Percentiles rank a stretch among this genome's conserved stretches.
Evolutionary conservation across 2,888 invertebrate genomes (phyloP).

Genomic region (Lepetodrilus schrolli): DNA sequence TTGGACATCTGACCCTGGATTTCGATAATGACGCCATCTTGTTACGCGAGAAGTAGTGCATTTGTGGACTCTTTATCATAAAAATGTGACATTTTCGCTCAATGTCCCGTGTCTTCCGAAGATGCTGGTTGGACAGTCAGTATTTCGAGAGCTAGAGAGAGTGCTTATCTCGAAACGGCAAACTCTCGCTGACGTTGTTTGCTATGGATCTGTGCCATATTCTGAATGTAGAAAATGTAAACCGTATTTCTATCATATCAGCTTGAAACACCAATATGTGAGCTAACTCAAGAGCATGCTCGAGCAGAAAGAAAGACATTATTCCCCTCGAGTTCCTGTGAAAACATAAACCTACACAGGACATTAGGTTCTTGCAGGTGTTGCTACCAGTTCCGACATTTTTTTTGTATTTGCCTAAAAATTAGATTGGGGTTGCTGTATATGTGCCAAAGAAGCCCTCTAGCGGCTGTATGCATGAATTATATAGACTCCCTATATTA

Average conservation of each 20-base stretch:
- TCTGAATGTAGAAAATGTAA: background rate
- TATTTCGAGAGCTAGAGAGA: conserved; percentile 11
- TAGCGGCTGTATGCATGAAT: conserved; percentile 5
- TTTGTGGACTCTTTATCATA: conserved; percentile 18
- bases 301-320: no score
- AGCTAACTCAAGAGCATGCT: background rate
- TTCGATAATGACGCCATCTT: background rate
- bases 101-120: conserved; percentile 7
- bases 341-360: background rate
- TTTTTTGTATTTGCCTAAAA: background rate
- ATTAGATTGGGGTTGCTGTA: conserved; percentile 9
- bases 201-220: conserved; percentile 7
- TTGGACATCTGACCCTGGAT: background rate
- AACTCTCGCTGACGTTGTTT: background rate
- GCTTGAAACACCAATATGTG: background rate
- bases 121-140: background rate
- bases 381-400: background rate
- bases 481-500: conserved; percentile 20
- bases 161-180: background rate
- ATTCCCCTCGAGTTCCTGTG: no score
- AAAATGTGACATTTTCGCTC: conserved; percentile 17
- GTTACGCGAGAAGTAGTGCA: background rate
- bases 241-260: background rate
- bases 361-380: background rate
- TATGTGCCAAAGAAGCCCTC: conserved; percentile 13